Conservation (phyloP, 2,113 vertebrate species). For the Choloepus hoffmanni region DNA sequence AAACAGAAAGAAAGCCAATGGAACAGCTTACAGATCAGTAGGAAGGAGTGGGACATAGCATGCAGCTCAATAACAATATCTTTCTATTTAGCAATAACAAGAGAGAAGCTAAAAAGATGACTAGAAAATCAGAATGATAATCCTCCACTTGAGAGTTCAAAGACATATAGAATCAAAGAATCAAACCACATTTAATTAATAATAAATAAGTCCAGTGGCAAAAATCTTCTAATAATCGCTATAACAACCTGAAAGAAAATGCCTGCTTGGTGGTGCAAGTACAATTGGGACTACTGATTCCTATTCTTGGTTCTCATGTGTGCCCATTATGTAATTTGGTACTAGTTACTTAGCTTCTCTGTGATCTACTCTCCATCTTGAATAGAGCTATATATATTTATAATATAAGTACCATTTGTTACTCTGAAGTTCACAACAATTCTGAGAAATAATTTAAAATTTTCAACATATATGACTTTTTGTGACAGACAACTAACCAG, state of each 20-base stretch:
- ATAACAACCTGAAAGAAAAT: background rate
- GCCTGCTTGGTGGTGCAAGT: background rate
- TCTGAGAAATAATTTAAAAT: conserved; percentile 15
- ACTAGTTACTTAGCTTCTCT: background rate
- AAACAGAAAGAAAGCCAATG: conserved; percentile 98
- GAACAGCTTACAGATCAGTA: conserved; percentile 92
- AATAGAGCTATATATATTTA: background rate
- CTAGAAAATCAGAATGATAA: conserved; percentile 60
- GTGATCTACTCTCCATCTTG: background rate
- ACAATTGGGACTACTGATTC: background rate
- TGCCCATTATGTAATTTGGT: background rate
- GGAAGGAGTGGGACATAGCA: conserved; percentile 84
- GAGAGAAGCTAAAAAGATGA: conserved; percentile 65
- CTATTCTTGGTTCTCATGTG: background rate
- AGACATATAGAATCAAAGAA: conserved; percentile 33
- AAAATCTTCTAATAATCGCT: conserved; percentile 34
- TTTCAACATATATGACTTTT: conserved; percentile 7
- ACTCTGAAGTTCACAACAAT: conserved; percentile 15
- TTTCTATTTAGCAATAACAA: conserved; percentile 56
- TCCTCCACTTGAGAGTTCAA: conserved; percentile 64
- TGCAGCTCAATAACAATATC: conserved; percentile 84
- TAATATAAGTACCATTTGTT: background rate
- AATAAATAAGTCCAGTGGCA: conserved; percentile 47
- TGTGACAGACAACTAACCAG: background rate
- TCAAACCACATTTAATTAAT: conserved; percentile 47